Evolutionary conservation across 2,113 vertebrate species (phyloP), one percentile per base, ranked within the genome.

Genomic region (Machaerirhynchus nigripectus): DNA sequence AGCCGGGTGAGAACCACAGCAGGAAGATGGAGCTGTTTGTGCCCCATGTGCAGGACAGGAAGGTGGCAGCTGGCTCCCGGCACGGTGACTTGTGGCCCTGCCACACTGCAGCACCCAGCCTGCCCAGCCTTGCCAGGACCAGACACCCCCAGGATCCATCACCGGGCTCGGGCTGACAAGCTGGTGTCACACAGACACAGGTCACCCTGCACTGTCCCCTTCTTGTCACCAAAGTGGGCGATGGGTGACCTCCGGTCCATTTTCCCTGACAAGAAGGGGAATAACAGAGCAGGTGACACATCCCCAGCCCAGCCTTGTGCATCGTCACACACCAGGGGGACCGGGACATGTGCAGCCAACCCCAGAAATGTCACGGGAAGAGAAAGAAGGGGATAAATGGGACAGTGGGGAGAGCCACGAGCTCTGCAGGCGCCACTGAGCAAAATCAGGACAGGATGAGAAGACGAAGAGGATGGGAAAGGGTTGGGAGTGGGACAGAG

Each of bases 271-370:
- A 2, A 11, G 16, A 35, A 64, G 47, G 21, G 50, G 13, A 74
- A n/a, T 5, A 26, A 46, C 27, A 21, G 80, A 31, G 24, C 13
- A 0, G 0, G 78, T 26, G 74, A 35, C 82, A 47, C 30, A 13
- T 30, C 40, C 8, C 15, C 69, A 31, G n/a, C 15, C 35, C 55
- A 49, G 20, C 47, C 24, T 27, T 1, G 5, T 3, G 7, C 59
- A 21, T 15, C 0, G 0, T 22, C 56, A 67, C 1, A 0, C 7
- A 1, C 9, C 26, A 7, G 28, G 11, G 33, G 13, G 35, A 27
- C 18, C 11, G 22, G 52, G 57, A 57, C 27, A 7, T 2, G 19
- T 23, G 39, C 52, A 53, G 26, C 39, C 20, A 28, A 14, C 6
- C 6, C 24, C 31, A 74, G 40, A 74, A 81, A 44, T 7, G 17